Conservation (phyloP, 1,140 invertebrate species). For the Drosophila lacertosa region DNA sequence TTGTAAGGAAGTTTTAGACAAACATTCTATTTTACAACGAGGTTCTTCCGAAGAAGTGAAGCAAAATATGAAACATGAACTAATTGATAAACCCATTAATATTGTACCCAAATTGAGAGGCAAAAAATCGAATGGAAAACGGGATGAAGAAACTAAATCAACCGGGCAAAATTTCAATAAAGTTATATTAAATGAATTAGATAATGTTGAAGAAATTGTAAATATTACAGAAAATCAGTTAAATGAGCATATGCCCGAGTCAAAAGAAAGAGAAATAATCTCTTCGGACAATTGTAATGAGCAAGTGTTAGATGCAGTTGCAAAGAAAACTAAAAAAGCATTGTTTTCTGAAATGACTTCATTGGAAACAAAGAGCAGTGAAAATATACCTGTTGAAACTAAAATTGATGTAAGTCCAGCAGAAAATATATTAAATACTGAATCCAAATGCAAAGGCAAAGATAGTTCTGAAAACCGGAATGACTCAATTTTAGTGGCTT, state of each 20-base stretch:
- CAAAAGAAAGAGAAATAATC: conserved; percentile 38
- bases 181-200: not conserved
- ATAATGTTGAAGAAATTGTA: conserved; percentile 16
- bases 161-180: conserved; percentile 17
- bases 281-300: conserved; percentile 43
- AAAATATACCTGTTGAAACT: conserved; percentile 10
- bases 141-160: conserved; percentile 51
- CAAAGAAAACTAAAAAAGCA: conserved; percentile 78
- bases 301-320: conserved; percentile 73
- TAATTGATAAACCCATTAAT: conserved; percentile 66
- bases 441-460: not conserved
- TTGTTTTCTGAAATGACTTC: conserved; percentile 56
- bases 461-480: not conserved
- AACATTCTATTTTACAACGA: conserved; percentile 3
- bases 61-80: conserved; percentile 37
- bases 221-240: conserved; percentile 4
- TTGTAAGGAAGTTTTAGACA: conserved; percentile 17
- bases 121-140: conserved; percentile 79
- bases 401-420: conserved; percentile 30
- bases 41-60: conserved; percentile 18
- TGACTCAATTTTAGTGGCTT: not conserved
- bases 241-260: not conserved
- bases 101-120: conserved; percentile 83
- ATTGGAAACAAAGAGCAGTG: conserved; percentile 36
- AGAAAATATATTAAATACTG: not conserved